Evolutionary conservation across 2,797 vertebrate genomes (phyloP).

Genomic region (Galago senegalensis): DNA sequence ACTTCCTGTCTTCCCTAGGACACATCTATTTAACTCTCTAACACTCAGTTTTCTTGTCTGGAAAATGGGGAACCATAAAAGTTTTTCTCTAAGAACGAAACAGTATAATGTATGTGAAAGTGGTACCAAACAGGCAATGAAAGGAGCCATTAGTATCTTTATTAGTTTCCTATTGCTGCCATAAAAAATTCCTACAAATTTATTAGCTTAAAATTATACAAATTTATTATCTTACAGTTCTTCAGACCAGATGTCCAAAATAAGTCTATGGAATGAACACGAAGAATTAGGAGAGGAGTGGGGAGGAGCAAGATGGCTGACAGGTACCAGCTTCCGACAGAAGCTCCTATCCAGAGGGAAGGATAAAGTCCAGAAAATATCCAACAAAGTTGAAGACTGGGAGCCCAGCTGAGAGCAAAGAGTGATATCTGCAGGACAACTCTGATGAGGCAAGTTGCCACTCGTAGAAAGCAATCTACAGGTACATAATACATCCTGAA

Average conservation of each 20-base stretch:
- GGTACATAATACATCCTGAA: too few species aligned
- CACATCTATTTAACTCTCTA: neutral
- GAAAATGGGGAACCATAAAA: neutral
- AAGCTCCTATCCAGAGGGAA: too few species aligned
- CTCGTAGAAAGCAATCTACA: too few species aligned
- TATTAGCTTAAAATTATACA: neutral
- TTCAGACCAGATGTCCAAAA: neutral
- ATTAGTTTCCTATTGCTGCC: neutral
- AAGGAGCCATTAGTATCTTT: neutral
- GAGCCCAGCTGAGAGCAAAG: too few species aligned
- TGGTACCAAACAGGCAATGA: neutral
- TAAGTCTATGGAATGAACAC: neutral
- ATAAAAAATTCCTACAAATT: neutral
- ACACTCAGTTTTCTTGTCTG: neutral
- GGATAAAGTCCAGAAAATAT: too few species aligned
- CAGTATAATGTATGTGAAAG: neutral
- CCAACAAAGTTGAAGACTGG: too few species aligned
- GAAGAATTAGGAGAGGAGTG: neutral
- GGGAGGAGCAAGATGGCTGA: too few species aligned
- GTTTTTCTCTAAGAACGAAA: constrained; percentile 7
- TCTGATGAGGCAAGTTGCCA: too few species aligned
- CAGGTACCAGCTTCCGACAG: too few species aligned
- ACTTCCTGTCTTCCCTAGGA: neutral
- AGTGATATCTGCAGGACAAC: too few species aligned
- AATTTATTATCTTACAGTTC: neutral